phyloP scores from a whole-genome alignment of 2,797 vertebrate genomes.

The Antennarius maculatus region DNA sequence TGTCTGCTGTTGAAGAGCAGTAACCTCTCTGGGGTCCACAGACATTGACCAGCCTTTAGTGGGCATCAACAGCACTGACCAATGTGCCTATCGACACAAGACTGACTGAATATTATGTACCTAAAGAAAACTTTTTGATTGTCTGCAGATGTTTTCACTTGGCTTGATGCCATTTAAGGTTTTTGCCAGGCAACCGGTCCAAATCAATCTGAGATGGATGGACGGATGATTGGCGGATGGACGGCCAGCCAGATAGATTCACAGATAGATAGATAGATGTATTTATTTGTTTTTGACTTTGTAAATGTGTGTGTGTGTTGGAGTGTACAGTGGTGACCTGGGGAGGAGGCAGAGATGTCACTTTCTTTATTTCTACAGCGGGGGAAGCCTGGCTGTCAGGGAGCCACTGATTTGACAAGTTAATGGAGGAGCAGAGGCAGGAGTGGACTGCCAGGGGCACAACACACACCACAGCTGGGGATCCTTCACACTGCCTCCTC shows the following conservation, averaged over 20 bases:
- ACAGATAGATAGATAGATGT: too few relatives aligned
- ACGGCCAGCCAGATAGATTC: too few relatives aligned
- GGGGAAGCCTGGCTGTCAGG: constrained; percentile 61
- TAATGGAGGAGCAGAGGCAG: constrained; percentile 74
- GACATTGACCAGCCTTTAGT: constrained; percentile 1
- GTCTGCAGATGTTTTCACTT: too few relatives aligned
- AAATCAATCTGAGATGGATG: too few relatives aligned
- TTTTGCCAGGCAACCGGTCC: too few relatives aligned
- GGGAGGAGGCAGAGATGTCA: constrained; percentile 73
- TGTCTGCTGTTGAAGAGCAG: constrained; percentile 33
- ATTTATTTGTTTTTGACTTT: neutral
- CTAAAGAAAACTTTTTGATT: too few relatives aligned
- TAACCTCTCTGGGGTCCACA: constrained; percentile 17
- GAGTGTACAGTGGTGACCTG: constrained; percentile 48
- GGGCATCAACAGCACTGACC: too few relatives aligned
- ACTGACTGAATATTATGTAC: too few relatives aligned
- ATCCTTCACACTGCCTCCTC: constrained; percentile 4
- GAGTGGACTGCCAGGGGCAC: constrained; percentile 59
- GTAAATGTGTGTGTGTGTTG: constrained; percentile 23
- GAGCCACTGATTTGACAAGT: constrained; percentile 82
- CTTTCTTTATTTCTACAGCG: constrained; percentile 67
- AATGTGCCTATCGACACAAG: too few relatives aligned
- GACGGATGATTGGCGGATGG: too few relatives aligned
- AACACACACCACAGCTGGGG: constrained; percentile 65
- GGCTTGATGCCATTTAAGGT: too few relatives aligned